Percentiles rank a stretch among this genome's conserved stretches.
Conservation (phyloP, 2,113 vertebrate genomes). For the Ophiodon elongatus region DNA sequence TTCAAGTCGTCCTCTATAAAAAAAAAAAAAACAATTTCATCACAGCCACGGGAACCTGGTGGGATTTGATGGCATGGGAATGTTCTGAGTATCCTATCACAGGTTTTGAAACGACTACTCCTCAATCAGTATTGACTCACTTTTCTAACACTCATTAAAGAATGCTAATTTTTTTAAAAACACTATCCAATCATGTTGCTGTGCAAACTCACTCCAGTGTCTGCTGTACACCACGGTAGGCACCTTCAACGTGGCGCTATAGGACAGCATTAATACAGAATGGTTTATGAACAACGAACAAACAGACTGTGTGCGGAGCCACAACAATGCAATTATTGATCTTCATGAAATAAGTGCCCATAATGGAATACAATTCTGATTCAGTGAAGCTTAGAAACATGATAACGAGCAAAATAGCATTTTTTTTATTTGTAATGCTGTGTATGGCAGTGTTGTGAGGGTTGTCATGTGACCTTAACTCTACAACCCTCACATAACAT, state of each 20-base stretch:
- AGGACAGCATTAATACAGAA: neutral
- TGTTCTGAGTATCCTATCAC: slow-evolving; percentile 63
- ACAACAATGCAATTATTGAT: neutral
- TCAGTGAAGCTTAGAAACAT: neutral
- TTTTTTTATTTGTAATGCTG: neutral
- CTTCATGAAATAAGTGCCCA: slow-evolving; percentile 8
- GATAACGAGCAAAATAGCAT: neutral
- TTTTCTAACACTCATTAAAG: slow-evolving; percentile 56
- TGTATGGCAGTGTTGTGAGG: neutral
- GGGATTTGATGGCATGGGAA: slow-evolving; percentile 64
- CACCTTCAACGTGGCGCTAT: neutral
- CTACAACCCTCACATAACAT: neutral
- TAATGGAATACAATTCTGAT: neutral
- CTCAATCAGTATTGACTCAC: slow-evolving; percentile 20
- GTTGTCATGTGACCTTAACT: neutral
- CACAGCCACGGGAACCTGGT: slow-evolving; percentile 1
- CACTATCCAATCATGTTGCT: slow-evolving; percentile 8
- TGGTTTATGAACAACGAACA: neutral
- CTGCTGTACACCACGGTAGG: neutral
- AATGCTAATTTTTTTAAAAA: neutral
- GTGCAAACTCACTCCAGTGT: slow-evolving; percentile 24
- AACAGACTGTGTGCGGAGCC: neutral
- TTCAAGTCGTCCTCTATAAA: neutral
- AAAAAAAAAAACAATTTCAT: slow-evolving; percentile 12
- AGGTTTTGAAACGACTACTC: neutral